phyloP scores from a whole-genome alignment of 2,888 invertebrate species.

The Tineola bisselliella region DNA sequence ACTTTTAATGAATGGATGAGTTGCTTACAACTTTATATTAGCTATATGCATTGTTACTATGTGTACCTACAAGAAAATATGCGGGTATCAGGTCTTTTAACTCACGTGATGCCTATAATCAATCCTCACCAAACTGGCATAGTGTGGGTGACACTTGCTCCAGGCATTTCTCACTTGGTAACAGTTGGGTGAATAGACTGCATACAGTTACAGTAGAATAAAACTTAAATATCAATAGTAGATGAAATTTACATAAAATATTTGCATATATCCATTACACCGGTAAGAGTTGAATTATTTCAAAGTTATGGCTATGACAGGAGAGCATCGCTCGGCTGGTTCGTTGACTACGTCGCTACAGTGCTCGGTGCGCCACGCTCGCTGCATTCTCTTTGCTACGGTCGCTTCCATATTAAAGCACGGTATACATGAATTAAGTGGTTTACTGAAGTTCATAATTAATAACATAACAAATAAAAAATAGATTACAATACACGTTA shows the following conservation, averaged over 20 bases:
- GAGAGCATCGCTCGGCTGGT: background rate
- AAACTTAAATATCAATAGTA: too few species aligned
- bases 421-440: background rate
- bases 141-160: too few species aligned
- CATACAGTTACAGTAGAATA: too few species aligned
- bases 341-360: background rate
- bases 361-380: background rate
- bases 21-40: background rate
- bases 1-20: constrained; percentile 11
- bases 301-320: constrained; percentile 4
- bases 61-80: background rate
- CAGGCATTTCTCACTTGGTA: too few species aligned
- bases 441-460: too few species aligned
- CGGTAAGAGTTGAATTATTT: background rate
- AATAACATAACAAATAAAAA: too few species aligned
- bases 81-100: too few species aligned
- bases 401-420: background rate
- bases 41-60: background rate
- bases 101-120: too few species aligned
- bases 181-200: too few species aligned
- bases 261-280: constrained; percentile 5
- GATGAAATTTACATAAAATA: background rate
- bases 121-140: too few species aligned
- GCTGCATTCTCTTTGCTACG: background rate
- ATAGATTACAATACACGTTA: too few species aligned